These are phyloP conservation scores for Cnemophilus loriae DNA, from an alignment of 2,113 vertebrate species.

Conservation along the genomic window DNA sequence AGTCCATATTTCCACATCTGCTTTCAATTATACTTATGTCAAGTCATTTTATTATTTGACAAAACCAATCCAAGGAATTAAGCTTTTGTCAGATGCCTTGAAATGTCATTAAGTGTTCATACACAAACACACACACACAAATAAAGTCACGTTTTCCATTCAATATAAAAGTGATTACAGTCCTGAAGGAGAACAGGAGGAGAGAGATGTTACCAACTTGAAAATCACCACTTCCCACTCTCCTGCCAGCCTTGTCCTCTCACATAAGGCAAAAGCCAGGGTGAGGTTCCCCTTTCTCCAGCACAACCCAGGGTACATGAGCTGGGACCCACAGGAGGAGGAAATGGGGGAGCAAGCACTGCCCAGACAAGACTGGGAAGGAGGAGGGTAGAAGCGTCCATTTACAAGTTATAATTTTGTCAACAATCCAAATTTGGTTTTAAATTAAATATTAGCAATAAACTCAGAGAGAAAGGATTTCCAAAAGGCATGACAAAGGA, in stretches of 20 bases:
- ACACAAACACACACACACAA: conserved; percentile 40
- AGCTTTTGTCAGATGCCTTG: conserved; percentile 69
- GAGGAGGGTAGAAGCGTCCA: neutral
- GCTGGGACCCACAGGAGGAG: neutral
- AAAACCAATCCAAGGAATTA: conserved; percentile 71
- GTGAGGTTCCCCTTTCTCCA: neutral
- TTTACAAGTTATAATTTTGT: conserved; percentile 42
- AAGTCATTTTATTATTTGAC: conserved; percentile 77
- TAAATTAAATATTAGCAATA: conserved; percentile 59
- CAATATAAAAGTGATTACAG: neutral
- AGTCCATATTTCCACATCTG: conserved; percentile 72
- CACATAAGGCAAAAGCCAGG: neutral
- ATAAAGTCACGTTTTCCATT: conserved; percentile 59
- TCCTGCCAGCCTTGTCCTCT: neutral
- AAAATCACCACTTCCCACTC: neutral
- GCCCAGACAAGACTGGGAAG: neutral
- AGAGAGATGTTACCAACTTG: neutral
- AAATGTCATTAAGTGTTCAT: conserved; percentile 73
- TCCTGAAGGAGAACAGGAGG: neutral
- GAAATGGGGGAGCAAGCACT: neutral
- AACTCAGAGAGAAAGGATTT: conserved; percentile 32
- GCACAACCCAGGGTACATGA: neutral
- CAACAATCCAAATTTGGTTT: conserved; percentile 44
- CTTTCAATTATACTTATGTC: conserved; percentile 74
- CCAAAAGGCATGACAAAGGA: conserved; percentile 47